Percentiles rank a stretch among this genome's conserved stretches.
phyloP scores from a whole-genome alignment of 92 coral and sea anemone species.

The Heliopora coerulea region DNA sequence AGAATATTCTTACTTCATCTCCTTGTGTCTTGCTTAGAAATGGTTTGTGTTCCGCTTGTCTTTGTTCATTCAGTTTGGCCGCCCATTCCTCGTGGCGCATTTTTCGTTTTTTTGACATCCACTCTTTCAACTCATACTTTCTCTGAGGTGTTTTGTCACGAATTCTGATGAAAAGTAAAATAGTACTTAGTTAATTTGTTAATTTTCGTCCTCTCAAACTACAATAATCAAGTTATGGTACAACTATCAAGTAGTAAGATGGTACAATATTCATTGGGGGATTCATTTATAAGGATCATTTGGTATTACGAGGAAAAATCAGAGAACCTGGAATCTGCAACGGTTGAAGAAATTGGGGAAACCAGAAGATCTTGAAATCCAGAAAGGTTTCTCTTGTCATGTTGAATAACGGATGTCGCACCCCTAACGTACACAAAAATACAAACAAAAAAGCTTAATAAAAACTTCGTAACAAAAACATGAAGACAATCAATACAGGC shows the following conservation, averaged over 20 bases:
- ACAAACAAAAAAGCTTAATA: not conserved
- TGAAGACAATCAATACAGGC: too few species aligned
- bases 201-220: not conserved
- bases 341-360: constrained; percentile 3
- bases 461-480: too few species aligned
- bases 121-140: constrained; percentile 31
- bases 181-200: not conserved
- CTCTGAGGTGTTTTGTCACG: constrained; percentile 39
- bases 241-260: not conserved
- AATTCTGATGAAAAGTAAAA: not conserved
- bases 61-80: constrained; percentile 13
- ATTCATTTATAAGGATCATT: too few species aligned
- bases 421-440: constrained; percentile 6
- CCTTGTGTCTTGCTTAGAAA: constrained; percentile 21
- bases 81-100: constrained; percentile 36
- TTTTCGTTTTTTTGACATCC: constrained; percentile 37
- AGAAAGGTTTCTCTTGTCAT: constrained; percentile 10
- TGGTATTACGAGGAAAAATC: not conserved
- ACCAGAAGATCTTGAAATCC: constrained; percentile 9
- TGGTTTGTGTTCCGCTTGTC: constrained; percentile 27
- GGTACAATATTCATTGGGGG: not conserved
- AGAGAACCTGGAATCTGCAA: constrained; percentile 24
- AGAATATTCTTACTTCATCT: not conserved
- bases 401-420: constrained; percentile 13
- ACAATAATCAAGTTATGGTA: not conserved